A percentile compares a stretch with the other conserved stretches of the same genome.
phyloP scores from a whole-genome alignment of 2,113 vertebrate species.

The Malaclemys terrapin region DNA sequence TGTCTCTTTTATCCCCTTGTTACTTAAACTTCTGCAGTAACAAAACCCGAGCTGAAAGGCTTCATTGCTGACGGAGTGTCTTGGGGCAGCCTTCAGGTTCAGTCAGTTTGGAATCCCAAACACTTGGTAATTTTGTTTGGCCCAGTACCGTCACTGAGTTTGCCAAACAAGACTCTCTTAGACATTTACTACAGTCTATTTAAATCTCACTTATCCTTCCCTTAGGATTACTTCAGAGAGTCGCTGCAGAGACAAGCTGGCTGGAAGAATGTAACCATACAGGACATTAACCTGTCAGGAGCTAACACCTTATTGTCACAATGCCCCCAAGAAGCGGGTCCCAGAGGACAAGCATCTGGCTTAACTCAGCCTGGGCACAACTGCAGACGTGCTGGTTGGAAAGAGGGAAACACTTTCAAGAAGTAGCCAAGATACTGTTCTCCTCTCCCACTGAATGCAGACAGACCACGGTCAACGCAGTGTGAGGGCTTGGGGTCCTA shows the following conservation, averaged over 20 bases:
- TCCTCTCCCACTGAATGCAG: background rate
- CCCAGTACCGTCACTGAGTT: background rate
- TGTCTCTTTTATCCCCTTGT: constrained; percentile 52
- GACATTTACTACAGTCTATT: background rate
- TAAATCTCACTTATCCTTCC: background rate
- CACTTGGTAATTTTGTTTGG: background rate
- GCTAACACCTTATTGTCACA: background rate
- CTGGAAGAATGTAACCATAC: background rate
- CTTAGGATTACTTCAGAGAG: background rate
- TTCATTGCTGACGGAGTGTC: background rate
- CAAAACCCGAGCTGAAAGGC: constrained; percentile 18
- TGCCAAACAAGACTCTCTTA: background rate
- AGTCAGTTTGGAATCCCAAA: background rate
- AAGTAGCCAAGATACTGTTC: background rate
- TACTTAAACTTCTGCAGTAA: constrained; percentile 47
- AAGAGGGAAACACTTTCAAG: background rate
- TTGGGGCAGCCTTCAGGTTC: background rate
- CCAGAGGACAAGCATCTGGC: background rate
- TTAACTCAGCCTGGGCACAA: background rate
- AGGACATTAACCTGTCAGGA: background rate
- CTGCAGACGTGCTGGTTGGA: background rate
- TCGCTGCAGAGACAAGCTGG: background rate
- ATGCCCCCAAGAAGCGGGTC: background rate
- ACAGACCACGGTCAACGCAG: background rate
- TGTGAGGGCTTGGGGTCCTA: background rate